Percentiles rank a stretch among this genome's conserved stretches.
Conservation (phyloP, 2,113 vertebrate species). For the Bujurquina vittata region DNA sequence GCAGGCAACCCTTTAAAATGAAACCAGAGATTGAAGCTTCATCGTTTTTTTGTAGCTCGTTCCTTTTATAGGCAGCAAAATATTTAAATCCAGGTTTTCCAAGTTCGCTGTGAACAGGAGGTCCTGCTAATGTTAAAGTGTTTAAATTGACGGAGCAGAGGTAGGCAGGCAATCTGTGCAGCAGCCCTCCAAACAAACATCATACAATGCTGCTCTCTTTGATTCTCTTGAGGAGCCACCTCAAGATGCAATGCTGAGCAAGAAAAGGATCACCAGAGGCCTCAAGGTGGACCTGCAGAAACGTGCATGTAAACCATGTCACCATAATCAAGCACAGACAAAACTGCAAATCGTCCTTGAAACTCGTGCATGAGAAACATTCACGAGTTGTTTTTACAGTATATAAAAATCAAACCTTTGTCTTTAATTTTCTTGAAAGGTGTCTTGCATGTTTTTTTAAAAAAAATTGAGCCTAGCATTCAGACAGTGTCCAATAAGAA, state of each 20-base stretch:
- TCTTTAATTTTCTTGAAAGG: background rate
- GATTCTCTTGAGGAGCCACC: background rate
- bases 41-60: background rate
- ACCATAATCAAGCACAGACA: background rate
- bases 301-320: background rate
- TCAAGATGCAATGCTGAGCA: background rate
- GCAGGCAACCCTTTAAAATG: background rate
- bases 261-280: background rate
- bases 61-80: background rate
- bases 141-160: background rate
- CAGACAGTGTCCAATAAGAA: background rate
- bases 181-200: background rate
- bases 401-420: background rate
- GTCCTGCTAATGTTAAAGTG: background rate
- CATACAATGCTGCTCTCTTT: background rate
- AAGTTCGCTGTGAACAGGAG: background rate
- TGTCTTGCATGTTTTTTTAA: background rate
- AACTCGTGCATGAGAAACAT: background rate
- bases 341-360: background rate
- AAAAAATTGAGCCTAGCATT: background rate
- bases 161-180: background rate
- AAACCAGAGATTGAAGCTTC: background rate
- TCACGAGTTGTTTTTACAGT: background rate
- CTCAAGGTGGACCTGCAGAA: background rate
- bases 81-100: background rate